Conservation (phyloP, 2,113 vertebrate species). For the Pseudolaguvia tuberculata region DNA sequence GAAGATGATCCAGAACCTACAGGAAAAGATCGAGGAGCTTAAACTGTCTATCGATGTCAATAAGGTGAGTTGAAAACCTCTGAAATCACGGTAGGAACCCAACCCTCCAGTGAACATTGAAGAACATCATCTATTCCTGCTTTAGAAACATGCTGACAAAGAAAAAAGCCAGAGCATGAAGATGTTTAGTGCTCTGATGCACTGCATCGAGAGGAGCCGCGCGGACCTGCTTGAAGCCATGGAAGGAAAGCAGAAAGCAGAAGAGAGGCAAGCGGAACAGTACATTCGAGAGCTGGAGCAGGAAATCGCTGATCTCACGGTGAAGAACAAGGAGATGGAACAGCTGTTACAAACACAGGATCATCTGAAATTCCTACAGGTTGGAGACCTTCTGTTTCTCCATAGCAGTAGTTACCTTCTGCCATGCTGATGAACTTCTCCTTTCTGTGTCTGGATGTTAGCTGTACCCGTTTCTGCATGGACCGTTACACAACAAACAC, state of each 20-base stretch:
- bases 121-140: neutral
- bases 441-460: neutral
- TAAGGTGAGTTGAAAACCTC: conserved; percentile 23
- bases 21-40: conserved; percentile 22
- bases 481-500: conserved; percentile 12
- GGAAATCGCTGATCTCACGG: conserved; percentile 19
- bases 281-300: conserved; percentile 25
- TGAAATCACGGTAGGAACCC: no score
- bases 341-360: conserved; percentile 30
- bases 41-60: conserved; percentile 15
- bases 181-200: conserved; percentile 17
- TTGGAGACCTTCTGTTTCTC: conserved; percentile 1
- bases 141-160: conserved; percentile 13
- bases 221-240: conserved; percentile 14
- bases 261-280: conserved; percentile 7
- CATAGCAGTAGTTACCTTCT: neutral
- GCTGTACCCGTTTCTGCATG: conserved; percentile 25
- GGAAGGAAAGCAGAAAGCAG: conserved; percentile 31
- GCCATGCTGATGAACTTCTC: conserved; percentile 4
- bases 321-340: conserved; percentile 21
- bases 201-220: conserved; percentile 25
- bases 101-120: neutral
- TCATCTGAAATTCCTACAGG: conserved; percentile 30
- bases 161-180: conserved; percentile 28
- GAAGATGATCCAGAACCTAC: conserved; percentile 19